Evolutionary conservation across 2,113 vertebrate species (phyloP).

Genomic region (Rynchops niger): DNA sequence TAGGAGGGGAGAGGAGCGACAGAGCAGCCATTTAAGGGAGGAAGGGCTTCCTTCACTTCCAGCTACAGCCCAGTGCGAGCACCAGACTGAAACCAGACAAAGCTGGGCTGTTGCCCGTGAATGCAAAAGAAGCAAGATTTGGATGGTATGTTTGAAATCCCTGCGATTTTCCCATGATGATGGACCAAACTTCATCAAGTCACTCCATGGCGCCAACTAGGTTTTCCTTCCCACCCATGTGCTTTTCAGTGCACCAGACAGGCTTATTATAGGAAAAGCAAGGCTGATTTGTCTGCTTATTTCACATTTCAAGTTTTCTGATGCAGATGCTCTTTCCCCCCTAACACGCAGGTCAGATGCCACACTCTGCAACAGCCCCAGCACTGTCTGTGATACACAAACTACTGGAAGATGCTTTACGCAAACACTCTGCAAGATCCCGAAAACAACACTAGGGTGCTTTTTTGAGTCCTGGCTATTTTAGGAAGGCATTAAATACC

Average conservation of each 20-base stretch:
- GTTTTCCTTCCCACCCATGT: background rate
- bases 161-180: background rate
- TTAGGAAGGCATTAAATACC: background rate
- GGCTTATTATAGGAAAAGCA: background rate
- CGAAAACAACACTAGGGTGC: background rate
- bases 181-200: background rate
- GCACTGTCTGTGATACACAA: background rate
- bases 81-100: background rate
- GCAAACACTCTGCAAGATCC: background rate
- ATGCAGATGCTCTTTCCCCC: background rate
- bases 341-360: background rate
- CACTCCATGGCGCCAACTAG: background rate
- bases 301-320: background rate
- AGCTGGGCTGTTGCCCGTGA: background rate
- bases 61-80: background rate
- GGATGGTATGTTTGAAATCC: background rate
- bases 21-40: background rate
- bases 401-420: background rate
- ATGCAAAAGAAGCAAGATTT: background rate
- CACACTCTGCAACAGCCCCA: background rate
- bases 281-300: background rate
- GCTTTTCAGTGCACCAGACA: background rate
- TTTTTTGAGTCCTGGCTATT: background rate
- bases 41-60: background rate
- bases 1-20: background rate